A percentile compares a stretch with the other conserved stretches of the same genome.
phyloP scores from a whole-genome alignment of 2,888 invertebrate genomes.

The Scaptomyza caliginosa region DNA sequence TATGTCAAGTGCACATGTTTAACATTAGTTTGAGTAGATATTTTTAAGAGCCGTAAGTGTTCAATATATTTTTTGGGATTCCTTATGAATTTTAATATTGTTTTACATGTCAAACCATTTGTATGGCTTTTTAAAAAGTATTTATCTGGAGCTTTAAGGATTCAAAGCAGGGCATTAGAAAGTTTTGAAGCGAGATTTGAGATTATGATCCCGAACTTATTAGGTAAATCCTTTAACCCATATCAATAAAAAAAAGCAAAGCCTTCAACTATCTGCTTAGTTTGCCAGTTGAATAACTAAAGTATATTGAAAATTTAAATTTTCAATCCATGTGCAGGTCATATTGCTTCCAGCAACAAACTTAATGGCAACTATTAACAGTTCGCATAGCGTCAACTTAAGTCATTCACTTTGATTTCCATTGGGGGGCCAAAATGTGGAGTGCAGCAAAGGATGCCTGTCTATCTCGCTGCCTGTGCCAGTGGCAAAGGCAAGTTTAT shows the following conservation, averaged over 20 bases:
- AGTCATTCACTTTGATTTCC: constrained; percentile 15
- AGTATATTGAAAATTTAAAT: neutral
- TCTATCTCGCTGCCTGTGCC: constrained; percentile 12
- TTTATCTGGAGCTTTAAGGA: no score
- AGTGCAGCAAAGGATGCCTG: neutral
- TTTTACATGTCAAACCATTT: no score
- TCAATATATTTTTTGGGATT: neutral
- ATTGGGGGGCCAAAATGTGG: neutral
- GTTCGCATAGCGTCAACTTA: neutral
- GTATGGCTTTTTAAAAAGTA: no score
- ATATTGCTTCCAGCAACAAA: no score
- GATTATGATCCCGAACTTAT: no score
- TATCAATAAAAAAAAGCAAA: no score
- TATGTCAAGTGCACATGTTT: constrained; percentile 6
- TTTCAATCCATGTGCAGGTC: neutral
- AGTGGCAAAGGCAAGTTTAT: constrained; percentile 43
- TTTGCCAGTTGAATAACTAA: no score
- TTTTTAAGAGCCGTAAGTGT: neutral
- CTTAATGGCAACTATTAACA: neutral
- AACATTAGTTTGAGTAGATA: neutral
- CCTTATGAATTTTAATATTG: neutral
- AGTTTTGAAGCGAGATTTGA: no score
- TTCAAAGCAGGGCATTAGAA: no score
- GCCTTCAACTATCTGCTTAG: no score
- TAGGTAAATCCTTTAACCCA: no score